Percentiles rank a stretch among this genome's conserved stretches.
Conservation (phyloP, 2,888 invertebrate species). For the Rhyacophila evoluta region DNA sequence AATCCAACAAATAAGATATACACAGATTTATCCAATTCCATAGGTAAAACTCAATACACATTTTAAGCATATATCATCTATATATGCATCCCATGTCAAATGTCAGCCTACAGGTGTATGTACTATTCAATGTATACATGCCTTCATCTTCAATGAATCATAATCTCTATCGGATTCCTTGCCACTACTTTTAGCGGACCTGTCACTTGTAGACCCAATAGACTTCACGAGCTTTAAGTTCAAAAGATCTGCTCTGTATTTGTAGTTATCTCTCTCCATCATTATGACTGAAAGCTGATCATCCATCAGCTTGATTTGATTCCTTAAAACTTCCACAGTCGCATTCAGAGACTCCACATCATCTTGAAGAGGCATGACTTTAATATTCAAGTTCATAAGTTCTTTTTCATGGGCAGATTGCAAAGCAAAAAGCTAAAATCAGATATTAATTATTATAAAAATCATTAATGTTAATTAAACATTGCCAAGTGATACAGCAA, state of each 20-base stretch:
- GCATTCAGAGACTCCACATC: constrained; percentile 72
- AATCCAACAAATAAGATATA: too few relatives aligned
- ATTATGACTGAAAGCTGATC: constrained; percentile 68
- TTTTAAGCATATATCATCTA: too few relatives aligned
- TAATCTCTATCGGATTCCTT: constrained; percentile 51
- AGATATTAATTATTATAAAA: too few relatives aligned
- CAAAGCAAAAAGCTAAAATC: constrained; percentile 77
- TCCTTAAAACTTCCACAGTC: constrained; percentile 66
- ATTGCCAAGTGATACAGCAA: too few relatives aligned
- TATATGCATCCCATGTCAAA: too few relatives aligned
- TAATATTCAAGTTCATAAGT: constrained; percentile 74
- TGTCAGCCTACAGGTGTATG: too few relatives aligned
- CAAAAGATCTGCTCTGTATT: constrained; percentile 60
- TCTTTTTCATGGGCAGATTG: constrained; percentile 81
- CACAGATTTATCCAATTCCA: too few relatives aligned
- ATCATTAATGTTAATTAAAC: too few relatives aligned
- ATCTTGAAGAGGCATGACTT: constrained; percentile 71
- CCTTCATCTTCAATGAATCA: constrained; percentile 47
- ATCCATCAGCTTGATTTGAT: constrained; percentile 60
- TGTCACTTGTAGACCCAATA: constrained; percentile 54
- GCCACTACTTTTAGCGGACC: constrained; percentile 39
- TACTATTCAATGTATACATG: too few relatives aligned
- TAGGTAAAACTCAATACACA: too few relatives aligned
- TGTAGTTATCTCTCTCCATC: constrained; percentile 70
- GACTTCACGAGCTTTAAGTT: constrained; percentile 39